Conservation (phyloP, 2,113 vertebrate species). For the Mola mola region DNA sequence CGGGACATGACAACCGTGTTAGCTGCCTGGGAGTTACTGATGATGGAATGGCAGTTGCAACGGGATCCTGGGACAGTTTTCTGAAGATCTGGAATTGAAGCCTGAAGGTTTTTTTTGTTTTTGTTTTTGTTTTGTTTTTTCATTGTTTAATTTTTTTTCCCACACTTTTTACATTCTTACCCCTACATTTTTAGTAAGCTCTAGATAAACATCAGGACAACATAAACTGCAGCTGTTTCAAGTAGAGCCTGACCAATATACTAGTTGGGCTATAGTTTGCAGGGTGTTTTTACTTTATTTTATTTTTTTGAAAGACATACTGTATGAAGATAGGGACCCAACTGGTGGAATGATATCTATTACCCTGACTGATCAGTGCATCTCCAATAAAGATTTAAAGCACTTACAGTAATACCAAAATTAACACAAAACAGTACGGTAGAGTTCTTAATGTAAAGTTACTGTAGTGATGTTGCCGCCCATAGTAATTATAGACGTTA, state of each 20-base stretch:
- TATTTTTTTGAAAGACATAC: not conserved
- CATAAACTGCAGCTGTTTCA: not conserved
- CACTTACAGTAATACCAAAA: not conserved
- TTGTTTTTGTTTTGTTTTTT: constrained; percentile 22
- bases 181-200: not conserved
- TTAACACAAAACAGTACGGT: not conserved
- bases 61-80: constrained; percentile 99
- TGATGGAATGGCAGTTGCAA: constrained; percentile 99
- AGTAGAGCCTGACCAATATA: not conserved
- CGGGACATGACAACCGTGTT: constrained; percentile 98
- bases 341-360: not conserved
- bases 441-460: not conserved
- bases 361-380: not conserved
- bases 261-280: not conserved
- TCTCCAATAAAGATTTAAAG: not conserved
- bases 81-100: constrained; percentile 99
- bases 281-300: not conserved
- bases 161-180: constrained; percentile 12
- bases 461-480: too few species aligned
- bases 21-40: constrained; percentile 99
- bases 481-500: too few species aligned
- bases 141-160: constrained; percentile 21
- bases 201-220: not conserved
- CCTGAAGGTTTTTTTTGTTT: constrained; percentile 79
- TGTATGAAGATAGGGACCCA: constrained; percentile 1